phyloP scores from a whole-genome alignment of 2,113 vertebrate species.

The Ceuthmochares aereus region DNA sequence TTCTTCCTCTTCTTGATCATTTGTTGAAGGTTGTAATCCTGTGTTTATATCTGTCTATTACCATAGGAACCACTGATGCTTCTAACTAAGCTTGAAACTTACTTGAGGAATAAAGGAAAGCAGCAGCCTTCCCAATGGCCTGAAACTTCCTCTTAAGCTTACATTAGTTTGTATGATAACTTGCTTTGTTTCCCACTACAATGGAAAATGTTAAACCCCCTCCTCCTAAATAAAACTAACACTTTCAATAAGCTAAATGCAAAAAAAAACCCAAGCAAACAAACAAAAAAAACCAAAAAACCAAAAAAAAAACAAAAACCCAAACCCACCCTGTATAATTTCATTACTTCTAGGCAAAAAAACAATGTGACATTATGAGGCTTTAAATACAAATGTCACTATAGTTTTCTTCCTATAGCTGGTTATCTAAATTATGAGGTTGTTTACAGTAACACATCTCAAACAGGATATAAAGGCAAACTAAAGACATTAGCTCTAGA shows the following conservation, averaged over 20 bases:
- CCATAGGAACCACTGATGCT: conserved; percentile 47
- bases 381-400: background rate
- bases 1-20: conserved; percentile 47
- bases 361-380: background rate
- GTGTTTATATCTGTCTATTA: conserved; percentile 58
- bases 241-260: background rate
- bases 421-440: background rate
- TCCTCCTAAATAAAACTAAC: background rate
- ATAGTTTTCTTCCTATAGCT: background rate
- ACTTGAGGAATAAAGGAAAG: conserved; percentile 16
- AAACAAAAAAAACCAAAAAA: too few species aligned
- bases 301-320: background rate
- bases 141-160: background rate
- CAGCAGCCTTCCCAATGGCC: background rate
- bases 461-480: background rate
- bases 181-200: background rate
- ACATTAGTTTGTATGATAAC: background rate
- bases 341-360: background rate
- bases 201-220: background rate
- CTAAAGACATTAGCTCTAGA: background rate
- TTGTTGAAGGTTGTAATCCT: conserved; percentile 64
- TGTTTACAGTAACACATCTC: background rate
- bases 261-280: background rate
- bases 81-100: conserved; percentile 41
- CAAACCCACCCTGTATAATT: background rate